Evolutionary conservation across 2,888 invertebrate genomes (phyloP), one percentile per base, ranked within the genome.

Genomic region (Spisula solida): DNA sequence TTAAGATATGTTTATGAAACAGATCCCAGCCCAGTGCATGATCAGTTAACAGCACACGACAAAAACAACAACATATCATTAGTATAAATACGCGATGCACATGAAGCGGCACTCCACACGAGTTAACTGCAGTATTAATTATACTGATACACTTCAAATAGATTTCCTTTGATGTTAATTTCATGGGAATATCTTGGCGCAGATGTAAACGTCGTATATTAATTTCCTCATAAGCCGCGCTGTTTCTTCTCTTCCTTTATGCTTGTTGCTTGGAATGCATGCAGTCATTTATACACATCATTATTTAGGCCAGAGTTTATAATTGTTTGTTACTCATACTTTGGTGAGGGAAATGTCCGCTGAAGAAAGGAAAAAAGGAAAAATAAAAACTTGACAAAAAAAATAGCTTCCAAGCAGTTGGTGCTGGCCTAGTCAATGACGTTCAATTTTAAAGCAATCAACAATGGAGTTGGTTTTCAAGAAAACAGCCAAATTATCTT

Each of bases 181-280:
- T 34, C 75, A 75, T 75, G 34, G 16, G 34, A 75, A 75, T 75
- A 34, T 34, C 20, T 55, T 20, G 31, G 31, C 29, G 25, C 55
- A 56, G 81, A 81, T 31, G 81, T n/a, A 66, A 66, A 2, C 25
- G n/a, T 66, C 60, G 60, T 66, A 66, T 25, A 66, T 66, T 66
- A 66, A 66, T 66, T 66, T 66, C 60, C 25, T 66, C 25, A n/a
- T 66, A 66, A 66, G 60, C 60, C 60, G n/a, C 25, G 6, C 1
- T 12, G 25, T 10, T 25, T 66, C n/a, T 25, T 25, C 12, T 25
- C 20, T 66, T 66, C 8, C 60, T 25, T 66, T 25, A 25, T n/a
- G n/a, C 1, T 51, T 16, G 51, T 14, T 8, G 14, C 14, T 1
- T 1, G 16, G 51, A 51, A 51, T 51, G 51, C 14, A 1, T 16